Evolutionary conservation across 2,113 vertebrate genomes (phyloP).

Genomic region (Chinchilla lanigera): DNA sequence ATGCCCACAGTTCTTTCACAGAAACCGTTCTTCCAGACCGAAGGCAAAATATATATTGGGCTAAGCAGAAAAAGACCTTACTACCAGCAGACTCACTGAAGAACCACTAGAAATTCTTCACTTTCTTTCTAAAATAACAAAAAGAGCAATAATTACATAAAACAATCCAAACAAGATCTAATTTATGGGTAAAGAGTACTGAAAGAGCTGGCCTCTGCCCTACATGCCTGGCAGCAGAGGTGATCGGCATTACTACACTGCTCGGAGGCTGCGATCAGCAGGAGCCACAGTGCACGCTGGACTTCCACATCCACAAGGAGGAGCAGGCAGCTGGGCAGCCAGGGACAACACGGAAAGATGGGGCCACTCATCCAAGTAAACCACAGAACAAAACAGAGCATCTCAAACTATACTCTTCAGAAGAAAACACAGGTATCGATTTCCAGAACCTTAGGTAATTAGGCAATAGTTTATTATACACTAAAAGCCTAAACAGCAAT

Average conservation of each 20-base stretch:
- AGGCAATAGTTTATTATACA: not conserved
- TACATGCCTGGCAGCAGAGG: not conserved
- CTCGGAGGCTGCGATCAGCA: not conserved
- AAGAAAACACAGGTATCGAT: not conserved
- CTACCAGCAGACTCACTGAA: not conserved
- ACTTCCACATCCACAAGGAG: not conserved
- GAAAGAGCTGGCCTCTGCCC: not conserved
- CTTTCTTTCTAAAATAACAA: not conserved
- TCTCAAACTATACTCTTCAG: not conserved
- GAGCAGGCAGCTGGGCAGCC: too few species aligned
- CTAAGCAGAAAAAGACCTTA: slow-evolving; percentile 21
- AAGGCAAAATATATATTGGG: slow-evolving; percentile 38
- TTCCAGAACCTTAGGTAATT: not conserved
- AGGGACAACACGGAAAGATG: too few species aligned
- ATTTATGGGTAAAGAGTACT: not conserved
- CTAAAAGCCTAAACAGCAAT: not conserved
- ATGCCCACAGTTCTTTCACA: not conserved
- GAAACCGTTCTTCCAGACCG: not conserved
- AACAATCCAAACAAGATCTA: not conserved
- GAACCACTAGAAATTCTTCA: not conserved
- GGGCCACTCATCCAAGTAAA: not conserved
- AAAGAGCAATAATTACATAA: not conserved
- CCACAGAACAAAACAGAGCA: not conserved
- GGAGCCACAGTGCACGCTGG: too few species aligned
- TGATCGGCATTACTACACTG: not conserved